Evolutionary conservation across 2,113 vertebrate species (phyloP), one percentile per base, ranked within the genome.

Genomic region (Lophura nycthemera): DNA sequence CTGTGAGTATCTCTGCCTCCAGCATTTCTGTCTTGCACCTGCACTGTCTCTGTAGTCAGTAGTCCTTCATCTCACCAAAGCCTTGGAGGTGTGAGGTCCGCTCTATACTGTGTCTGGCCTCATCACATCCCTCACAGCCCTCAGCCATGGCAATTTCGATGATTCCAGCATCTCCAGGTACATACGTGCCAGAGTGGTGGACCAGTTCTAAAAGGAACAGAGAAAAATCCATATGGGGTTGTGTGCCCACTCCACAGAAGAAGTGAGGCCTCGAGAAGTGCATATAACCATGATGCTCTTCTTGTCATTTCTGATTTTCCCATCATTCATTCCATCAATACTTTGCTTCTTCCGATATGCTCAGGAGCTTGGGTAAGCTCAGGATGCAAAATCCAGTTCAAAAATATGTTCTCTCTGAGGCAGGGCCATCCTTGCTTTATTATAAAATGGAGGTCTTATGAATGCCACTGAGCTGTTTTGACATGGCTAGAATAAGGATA

Each of bases 261-360:
- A 47, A 11, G 11, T 54, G 32, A 59, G 13, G 14, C 3, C 2
- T 54, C 7, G 27, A 7, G 7, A 54, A 54, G 8, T 18, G 25
- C 63, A 5, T 0, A 2, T 29, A 42, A 36, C 5, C 7, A 29
- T 73, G 48, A 3, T 2, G 1, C 57, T 30, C 13, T 79, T 60
- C 40, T 70, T 2, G 0, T 56, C 0, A 0, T 17, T 77, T 32
- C 50, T 32, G 32, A 27, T 56, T 77, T 84, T 60, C 52, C 47
- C 18, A 52, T 5, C 10, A 45, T 38, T 32, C 64, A 45, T 24
- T 77, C 12, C 3, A 9, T 30, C 20, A 70, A 5, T 22, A 16
- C 24, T 3, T 48, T 24, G 8, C 27, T 42, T 71, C 61, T 43
- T 25, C 36, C 10, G 0, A 0, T 40, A 10, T 40, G 43, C 21